Base-by-base conservation (phyloP, 2,888 invertebrate species). In the Plebejus anna region DNA sequence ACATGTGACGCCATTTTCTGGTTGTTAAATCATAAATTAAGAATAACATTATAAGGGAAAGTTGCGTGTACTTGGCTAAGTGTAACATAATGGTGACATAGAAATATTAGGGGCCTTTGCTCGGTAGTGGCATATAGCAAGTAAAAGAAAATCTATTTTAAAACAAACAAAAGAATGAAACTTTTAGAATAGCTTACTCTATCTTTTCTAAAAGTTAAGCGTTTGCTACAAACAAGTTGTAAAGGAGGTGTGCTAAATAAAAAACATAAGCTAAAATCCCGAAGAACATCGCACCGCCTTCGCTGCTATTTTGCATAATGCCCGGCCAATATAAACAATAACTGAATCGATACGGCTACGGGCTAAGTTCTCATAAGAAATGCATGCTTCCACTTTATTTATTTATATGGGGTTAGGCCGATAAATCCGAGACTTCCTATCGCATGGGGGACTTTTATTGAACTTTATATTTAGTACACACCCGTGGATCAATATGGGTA, bases 331-430 rank as follows among this genome's bases (percentile, higher is more conserved):
- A 47, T 72, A 72, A 76, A 42, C 70, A 76, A 76, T 76, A 76
- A 59, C 42, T 6, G 59, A 89, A 89, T 90, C 89, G 82, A 91
- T 90, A 91, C 86, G 85, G 80, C 84, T 82, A 82, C 81, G 82
- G 82, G 81, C 82, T 80, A 81, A 81, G 82, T 82, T 83, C 90
- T 92, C 90, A 92, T 94, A 92, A 92, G 89, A 89, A 91, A 93
- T 93, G 93, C 90, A 94, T 90, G 89, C 85, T 84, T 86, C 84
- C 87, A 87, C 84, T 90, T 94, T 94, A 93, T 92, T 93, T 93
- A 93, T 94, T 93, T 91, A 94, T 88, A 90, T 89, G 90, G 92
- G 92, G 92, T 91, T 90, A 90, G 89, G 84, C 84, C 93, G 91
- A 92, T 92, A 92, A 94, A 93, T 94, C 93, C 90, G 87, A 86